Conservation (phyloP, 2,113 vertebrate species). For the Cyprinodon variegatus region DNA sequence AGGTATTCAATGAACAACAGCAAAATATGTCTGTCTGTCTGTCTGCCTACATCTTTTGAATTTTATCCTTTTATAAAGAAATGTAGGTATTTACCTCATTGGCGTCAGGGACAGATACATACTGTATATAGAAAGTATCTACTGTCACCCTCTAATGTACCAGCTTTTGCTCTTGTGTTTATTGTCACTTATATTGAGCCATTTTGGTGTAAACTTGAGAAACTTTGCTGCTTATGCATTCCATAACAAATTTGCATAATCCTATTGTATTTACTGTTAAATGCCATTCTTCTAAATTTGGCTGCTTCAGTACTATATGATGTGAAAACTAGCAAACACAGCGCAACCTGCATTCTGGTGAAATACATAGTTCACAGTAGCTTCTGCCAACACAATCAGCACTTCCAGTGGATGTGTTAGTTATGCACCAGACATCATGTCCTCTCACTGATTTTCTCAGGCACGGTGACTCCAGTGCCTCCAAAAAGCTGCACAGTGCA, state of each 20-base stretch:
- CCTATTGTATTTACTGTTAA: conserved; percentile 11
- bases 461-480: conserved; percentile 62
- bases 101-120: not conserved
- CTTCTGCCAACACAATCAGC: conserved; percentile 55
- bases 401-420: conserved; percentile 64
- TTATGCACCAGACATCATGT: conserved; percentile 64
- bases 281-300: conserved; percentile 9
- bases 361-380: conserved; percentile 49
- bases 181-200: conserved; percentile 19
- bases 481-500: conserved; percentile 67
- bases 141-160: too few relatives aligned
- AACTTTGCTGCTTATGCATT: conserved; percentile 23
- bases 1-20: too few relatives aligned
- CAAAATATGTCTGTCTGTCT: too few relatives aligned
- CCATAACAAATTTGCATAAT: conserved; percentile 6
- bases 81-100: not conserved
- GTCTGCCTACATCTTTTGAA: too few relatives aligned
- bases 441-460: conserved; percentile 68
- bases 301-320: conserved; percentile 12
- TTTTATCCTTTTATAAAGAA: not conserved
- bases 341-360: conserved; percentile 43
- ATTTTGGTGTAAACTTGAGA: conserved; percentile 36
- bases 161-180: not conserved
- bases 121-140: not conserved
- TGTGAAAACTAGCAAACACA: conserved; percentile 26